Evolutionary conservation across 35 echinoderm and acorn worm species (phyloP), one percentile per base, ranked within the genome.

Genomic region (Ptychodera flava): DNA sequence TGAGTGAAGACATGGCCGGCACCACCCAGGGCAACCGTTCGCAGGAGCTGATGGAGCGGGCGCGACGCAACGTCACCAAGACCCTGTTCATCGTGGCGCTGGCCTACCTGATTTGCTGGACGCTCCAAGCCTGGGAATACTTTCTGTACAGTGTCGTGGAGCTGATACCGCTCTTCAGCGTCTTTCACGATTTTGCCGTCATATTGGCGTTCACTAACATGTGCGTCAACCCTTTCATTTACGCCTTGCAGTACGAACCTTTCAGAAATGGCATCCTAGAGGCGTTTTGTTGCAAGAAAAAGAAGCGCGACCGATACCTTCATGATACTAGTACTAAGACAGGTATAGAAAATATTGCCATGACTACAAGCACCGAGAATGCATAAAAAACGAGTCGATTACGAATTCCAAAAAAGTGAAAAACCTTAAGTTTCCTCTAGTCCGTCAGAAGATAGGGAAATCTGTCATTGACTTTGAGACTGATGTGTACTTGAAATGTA

Each of bases 61-160:
- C 28, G 0, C 84, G 84, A 15, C 38, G 16, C n/a, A 86, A 86
- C 35, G 76, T 64, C 22, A 86, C 84, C 27, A 86, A 86, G 52
- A 31, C 76, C 29, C 84, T 86, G 31, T 86, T 86, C 0, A 64
- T 86, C 31, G 38, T 86, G 31, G 27, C 38, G 1, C 1, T 86
- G 29, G 89, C 89, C 1, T 97, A 93, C 52, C 83, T 93, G 27
- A 88, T 97, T 53, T 93, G 91, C 79, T 97, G 94, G 94, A 87
- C 92, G 35, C 94, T 91, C 1, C 93, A 97, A 38, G 91, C 90
- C 86, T 38, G 90, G 22, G 83, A 90, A 28, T 97, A 92, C 32
- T 85, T 97, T 16, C 36, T 93, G n/a, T 93, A 88, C 80, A 97
- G 93, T 37, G 64, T 97, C 12, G 38, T 84, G n/a, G 32, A 87